Evolutionary conservation across 2,113 vertebrate genomes (phyloP).

Genomic region (Rhinoptilus africanus): DNA sequence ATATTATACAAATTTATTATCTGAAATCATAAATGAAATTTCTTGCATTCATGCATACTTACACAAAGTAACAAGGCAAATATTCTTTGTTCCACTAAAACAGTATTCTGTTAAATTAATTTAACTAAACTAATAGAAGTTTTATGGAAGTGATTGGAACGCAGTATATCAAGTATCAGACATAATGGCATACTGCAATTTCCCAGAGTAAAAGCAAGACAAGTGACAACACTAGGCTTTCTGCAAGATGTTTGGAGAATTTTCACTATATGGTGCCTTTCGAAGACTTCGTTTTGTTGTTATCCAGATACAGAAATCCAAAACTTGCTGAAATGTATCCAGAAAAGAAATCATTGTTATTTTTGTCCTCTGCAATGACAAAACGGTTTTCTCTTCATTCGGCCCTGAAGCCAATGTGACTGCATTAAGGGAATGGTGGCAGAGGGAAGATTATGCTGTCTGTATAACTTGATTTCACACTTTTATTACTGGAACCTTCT

Average conservation of each 20-base stretch:
- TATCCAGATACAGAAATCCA: not conserved
- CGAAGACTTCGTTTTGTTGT: not conserved
- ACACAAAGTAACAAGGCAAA: not conserved
- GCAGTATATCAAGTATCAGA: not conserved
- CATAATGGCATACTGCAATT: not conserved
- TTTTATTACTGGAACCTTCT: not conserved
- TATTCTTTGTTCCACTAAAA: not conserved
- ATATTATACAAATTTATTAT: not conserved
- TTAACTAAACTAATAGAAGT: not conserved
- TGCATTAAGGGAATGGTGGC: not conserved
- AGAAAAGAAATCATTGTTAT: not conserved
- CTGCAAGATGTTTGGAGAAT: not conserved
- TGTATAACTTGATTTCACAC: not conserved
- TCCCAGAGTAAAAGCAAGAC: not conserved
- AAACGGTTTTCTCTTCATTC: not conserved
- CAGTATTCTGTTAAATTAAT: not conserved
- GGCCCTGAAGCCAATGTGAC: not conserved
- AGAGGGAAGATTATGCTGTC: not conserved
- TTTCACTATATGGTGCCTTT: not conserved
- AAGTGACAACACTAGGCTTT: not conserved
- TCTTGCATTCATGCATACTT: not conserved
- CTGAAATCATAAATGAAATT: not conserved
- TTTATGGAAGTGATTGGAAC: not conserved
- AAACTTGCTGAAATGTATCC: not conserved
- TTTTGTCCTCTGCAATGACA: not conserved